phyloP scores from a whole-genome alignment of 2,113 vertebrate species.

The Ceyx cyanopectus region DNA sequence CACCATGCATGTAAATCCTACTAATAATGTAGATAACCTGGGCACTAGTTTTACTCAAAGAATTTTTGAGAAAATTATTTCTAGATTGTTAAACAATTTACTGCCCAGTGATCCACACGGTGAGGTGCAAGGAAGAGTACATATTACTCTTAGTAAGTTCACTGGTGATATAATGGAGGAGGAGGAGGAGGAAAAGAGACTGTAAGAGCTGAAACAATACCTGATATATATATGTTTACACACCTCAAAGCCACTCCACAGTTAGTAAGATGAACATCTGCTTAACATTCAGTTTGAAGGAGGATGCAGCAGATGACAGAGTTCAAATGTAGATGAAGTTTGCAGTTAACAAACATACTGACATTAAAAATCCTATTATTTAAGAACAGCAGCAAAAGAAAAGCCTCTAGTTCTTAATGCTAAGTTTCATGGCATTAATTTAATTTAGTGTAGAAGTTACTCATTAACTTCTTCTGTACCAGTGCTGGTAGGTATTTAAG shows the following conservation, averaged over 20 bases:
- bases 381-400: background rate
- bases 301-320: background rate
- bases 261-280: too few species aligned
- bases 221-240: background rate
- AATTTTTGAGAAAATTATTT: background rate
- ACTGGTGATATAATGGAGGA: background rate
- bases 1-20: background rate
- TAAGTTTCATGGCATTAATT: background rate
- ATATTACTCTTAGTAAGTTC: background rate
- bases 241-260: too few species aligned
- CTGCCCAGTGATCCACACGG: background rate
- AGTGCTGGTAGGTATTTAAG: background rate
- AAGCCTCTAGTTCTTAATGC: background rate
- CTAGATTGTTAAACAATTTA: background rate
- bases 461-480: background rate
- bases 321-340: background rate
- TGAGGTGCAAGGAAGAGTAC: background rate
- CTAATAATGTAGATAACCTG: background rate
- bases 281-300: too few species aligned
- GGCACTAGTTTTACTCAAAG: background rate
- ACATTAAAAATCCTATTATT: background rate
- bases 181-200: background rate
- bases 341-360: background rate
- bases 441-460: background rate
- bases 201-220: background rate